These are phyloP conservation scores for Apodemus agrarius DNA, from an alignment of 2,797 vertebrate genomes.

Conservation along the genomic window DNA sequence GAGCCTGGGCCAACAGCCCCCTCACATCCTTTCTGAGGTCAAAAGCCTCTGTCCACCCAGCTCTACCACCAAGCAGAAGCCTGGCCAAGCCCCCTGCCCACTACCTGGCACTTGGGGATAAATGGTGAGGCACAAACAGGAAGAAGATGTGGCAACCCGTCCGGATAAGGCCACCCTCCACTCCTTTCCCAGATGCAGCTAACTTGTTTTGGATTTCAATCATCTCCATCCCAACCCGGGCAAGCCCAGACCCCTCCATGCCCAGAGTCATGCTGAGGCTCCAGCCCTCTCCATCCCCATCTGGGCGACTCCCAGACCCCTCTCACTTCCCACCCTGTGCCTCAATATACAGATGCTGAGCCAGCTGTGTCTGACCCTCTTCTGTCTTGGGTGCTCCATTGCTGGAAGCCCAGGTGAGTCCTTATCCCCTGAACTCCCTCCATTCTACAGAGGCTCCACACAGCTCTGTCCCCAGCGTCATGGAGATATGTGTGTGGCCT, in stretches of 20 bases:
- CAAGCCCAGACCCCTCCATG: neutral
- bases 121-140: neutral
- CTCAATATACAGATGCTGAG: slow-evolving; percentile 12
- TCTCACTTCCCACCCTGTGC: fast-evolving
- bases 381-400: neutral
- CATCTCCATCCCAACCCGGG: neutral
- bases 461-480: neutral
- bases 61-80: no score
- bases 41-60: neutral
- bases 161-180: neutral
- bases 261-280: no score
- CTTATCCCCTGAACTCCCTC: fast-evolving
- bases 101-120: slow-evolving; percentile 2
- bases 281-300: neutral
- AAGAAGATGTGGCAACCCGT: neutral
- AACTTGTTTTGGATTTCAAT: neutral
- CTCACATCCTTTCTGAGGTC: neutral
- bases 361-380: neutral
- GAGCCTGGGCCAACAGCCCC: neutral
- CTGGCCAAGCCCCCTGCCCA: neutral
- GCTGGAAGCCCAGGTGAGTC: neutral
- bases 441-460: neutral
- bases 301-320: no score
- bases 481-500: fast-evolving
- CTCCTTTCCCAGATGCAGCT: neutral